phyloP scores from a whole-genome alignment of 2,797 vertebrate species.

The Karalla daura region DNA sequence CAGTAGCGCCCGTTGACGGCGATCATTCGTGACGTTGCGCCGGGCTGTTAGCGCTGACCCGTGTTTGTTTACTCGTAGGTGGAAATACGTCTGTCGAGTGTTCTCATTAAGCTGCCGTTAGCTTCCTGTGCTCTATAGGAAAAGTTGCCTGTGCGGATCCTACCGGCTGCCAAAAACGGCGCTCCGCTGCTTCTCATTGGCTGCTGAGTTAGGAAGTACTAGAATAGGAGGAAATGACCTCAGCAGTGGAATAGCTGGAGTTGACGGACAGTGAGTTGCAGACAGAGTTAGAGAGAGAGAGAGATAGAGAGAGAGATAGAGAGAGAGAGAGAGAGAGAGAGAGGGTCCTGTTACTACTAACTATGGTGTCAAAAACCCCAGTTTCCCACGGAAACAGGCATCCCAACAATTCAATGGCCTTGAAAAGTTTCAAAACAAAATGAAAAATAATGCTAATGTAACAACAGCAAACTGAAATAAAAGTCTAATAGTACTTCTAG shows the following conservation, averaged over 20 bases:
- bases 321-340: constrained; percentile 14
- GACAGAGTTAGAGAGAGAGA: constrained; percentile 2
- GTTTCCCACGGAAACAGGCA: constrained; percentile 55
- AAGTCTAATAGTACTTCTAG: constrained; percentile 58
- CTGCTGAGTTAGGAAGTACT: constrained; percentile 66
- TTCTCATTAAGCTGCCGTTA: constrained; percentile 66
- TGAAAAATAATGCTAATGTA: constrained; percentile 60
- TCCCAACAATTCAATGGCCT: constrained; percentile 60
- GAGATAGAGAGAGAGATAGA: constrained; percentile 12
- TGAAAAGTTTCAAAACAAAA: constrained; percentile 63
- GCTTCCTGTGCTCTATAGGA: constrained; percentile 63
- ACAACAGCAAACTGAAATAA: constrained; percentile 77
- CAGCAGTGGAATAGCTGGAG: constrained; percentile 70
- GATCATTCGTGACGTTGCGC: constrained; percentile 37
- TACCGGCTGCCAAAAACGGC: constrained; percentile 57
- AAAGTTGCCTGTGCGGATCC: constrained; percentile 54
- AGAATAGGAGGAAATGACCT: constrained; percentile 75
- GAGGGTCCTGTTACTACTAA: constrained; percentile 45
- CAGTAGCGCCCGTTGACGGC: constrained; percentile 16
- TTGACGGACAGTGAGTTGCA: constrained; percentile 57
- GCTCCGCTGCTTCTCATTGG: constrained; percentile 60
- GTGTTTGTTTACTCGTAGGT: constrained; percentile 41
- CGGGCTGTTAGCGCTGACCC: constrained; percentile 29
- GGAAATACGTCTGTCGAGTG: constrained; percentile 50
- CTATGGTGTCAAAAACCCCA: constrained; percentile 51